These are phyloP conservation scores for Boloria euphrosyne DNA, from an alignment of 2,888 invertebrate species.

Conservation along the genomic window DNA sequence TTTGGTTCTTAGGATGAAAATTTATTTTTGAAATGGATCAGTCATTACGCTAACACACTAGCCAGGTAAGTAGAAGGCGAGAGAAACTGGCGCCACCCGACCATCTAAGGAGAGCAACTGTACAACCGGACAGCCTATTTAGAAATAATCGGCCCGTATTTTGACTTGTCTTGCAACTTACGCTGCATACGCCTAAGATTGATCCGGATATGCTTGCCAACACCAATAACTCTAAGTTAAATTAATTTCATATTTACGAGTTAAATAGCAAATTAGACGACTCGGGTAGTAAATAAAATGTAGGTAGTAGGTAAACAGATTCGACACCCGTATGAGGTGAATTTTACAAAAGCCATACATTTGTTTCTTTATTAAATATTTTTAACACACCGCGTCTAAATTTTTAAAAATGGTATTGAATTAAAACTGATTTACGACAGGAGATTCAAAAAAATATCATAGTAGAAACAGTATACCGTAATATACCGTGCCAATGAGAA, in stretches of 20 bases:
- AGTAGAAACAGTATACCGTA: no score
- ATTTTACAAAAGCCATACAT: no score
- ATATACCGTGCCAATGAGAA: no score
- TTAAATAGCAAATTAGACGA: no score
- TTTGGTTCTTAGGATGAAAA: neutral
- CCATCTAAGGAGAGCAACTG: constrained; percentile 78
- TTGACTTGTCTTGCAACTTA: constrained; percentile 55
- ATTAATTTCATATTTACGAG: neutral
- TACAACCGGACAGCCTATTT: constrained; percentile 75
- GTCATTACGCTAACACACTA: constrained; percentile 34
- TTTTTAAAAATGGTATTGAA: no score
- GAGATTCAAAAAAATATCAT: no score
- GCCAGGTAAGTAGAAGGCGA: constrained; percentile 38
- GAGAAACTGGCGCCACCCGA: constrained; percentile 67
- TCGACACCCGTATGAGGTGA: no score
- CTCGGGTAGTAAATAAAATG: no score
- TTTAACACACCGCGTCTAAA: no score
- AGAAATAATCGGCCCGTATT: constrained; percentile 65
- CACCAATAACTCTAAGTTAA: neutral
- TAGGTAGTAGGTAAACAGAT: no score
- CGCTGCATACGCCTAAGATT: constrained; percentile 37
- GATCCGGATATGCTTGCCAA: constrained; percentile 24
- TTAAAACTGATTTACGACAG: no score
- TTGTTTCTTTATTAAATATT: no score
- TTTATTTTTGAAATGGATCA: constrained; percentile 27